A percentile compares a stretch with the other conserved stretches of the same genome.
Conservation (phyloP, 1,140 invertebrate species). For the Drosophila malerkotliana region DNA sequence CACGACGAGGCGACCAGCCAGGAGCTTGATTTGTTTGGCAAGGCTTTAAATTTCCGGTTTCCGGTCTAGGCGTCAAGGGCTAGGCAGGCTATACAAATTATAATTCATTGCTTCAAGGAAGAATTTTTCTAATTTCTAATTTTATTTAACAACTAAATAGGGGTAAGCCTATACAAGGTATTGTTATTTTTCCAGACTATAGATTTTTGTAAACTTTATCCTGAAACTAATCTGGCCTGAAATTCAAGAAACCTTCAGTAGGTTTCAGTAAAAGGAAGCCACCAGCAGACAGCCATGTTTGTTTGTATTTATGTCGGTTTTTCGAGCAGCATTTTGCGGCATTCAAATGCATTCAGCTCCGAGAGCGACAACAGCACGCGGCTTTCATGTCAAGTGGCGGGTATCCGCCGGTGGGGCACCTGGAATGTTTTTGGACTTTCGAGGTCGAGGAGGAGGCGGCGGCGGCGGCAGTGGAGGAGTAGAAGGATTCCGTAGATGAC, state of each 20-base stretch:
- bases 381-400: constrained; percentile 66
- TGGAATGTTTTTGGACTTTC: constrained; percentile 2
- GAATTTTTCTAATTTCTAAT: too few species aligned
- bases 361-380: constrained; percentile 50
- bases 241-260: neutral
- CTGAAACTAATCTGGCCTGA: neutral
- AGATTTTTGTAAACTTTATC: too few species aligned
- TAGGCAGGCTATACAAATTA: too few species aligned
- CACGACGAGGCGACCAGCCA: constrained; percentile 42
- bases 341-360: constrained; percentile 55
- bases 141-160: too few species aligned
- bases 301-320: constrained; percentile 79
- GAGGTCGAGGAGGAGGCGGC: neutral
- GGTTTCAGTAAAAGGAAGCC: constrained; percentile 33
- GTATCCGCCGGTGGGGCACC: constrained; percentile 4
- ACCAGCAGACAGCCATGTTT: constrained; percentile 71
- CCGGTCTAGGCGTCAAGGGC: constrained; percentile 12
- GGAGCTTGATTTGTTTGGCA: constrained; percentile 70
- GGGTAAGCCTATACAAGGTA: too few species aligned
- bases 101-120: too few species aligned
- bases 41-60: constrained; percentile 78
- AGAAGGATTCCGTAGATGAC: constrained; percentile 20
- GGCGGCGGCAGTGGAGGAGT: neutral
- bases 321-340: constrained; percentile 75
- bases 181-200: too few species aligned